These are phyloP conservation scores for Cynodonichthys magdalenae DNA, from an alignment of 2,797 vertebrate species.

Conservation along the genomic window DNA sequence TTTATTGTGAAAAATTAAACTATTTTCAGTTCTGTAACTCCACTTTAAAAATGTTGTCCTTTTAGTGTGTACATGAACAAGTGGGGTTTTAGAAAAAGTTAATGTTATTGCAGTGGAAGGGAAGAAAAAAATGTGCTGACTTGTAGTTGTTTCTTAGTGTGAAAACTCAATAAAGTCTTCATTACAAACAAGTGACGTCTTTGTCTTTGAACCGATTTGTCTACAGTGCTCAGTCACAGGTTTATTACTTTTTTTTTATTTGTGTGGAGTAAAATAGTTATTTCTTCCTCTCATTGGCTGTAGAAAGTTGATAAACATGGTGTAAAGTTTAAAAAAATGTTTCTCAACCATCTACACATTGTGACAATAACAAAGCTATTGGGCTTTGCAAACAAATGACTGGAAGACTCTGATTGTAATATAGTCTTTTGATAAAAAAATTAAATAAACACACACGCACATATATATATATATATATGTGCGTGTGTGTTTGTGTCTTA, in stretches of 20 bases:
- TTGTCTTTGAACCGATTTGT: constrained; percentile 49
- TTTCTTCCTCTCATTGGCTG: constrained; percentile 65
- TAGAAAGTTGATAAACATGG: constrained; percentile 54
- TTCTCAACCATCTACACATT: constrained; percentile 58
- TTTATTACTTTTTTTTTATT: constrained; percentile 18
- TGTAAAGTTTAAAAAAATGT: constrained; percentile 42
- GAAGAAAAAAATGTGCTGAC: constrained; percentile 40
- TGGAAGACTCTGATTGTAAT: constrained; percentile 16
- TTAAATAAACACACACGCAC: not conserved
- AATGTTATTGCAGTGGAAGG: constrained; percentile 33
- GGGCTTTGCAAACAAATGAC: constrained; percentile 33
- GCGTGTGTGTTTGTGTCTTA: constrained; percentile 12
- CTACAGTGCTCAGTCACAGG: constrained; percentile 52
- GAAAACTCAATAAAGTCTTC: constrained; percentile 37
- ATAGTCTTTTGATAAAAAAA: constrained; percentile 15
- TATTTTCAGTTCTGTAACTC: constrained; percentile 12
- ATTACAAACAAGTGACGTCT: constrained; percentile 49
- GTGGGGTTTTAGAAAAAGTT: constrained; percentile 22
- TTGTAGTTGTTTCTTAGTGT: constrained; percentile 29
- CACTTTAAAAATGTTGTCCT: constrained; percentile 27
- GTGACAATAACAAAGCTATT: constrained; percentile 36
- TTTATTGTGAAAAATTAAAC: constrained; percentile 28
- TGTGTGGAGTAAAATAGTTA: constrained; percentile 60
- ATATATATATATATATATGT: no score
- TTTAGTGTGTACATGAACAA: constrained; percentile 14